Evolutionary conservation across 2,888 invertebrate genomes (phyloP), one percentile per base, ranked within the genome.

Genomic region (Patella ulyssiponensis): DNA sequence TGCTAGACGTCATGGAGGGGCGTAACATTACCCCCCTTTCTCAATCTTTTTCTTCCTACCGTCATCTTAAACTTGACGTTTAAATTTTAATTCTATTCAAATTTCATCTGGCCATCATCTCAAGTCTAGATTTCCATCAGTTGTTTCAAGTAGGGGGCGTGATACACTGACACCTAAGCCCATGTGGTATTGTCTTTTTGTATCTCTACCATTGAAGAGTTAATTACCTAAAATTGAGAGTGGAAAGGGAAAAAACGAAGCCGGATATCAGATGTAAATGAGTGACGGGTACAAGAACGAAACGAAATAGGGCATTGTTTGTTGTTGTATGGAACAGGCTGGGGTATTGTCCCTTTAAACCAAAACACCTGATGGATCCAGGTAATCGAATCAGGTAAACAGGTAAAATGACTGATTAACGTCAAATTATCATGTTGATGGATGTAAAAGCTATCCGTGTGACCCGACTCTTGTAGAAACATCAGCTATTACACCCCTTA

Each of bases 231-330:
- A 64, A 64, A 64, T 64, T 64, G 23, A 23, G 64, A 64, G 23
- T 9, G 64, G 64, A 64, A 64, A 64, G 64, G 64, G 44, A 64
- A 64, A 64, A 64, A 64, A 64, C 64, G 64, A 23, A 23, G 64
- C 64, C 64, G 64, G 64, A 64, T 64, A 64, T 64, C 64, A 64
- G 64, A 64, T 64, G 64, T 64, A 64, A 64, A 64, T 64, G 64
- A 64, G 64, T 64, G 64, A 64, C 64, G 64, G 64, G 64, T 64
- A 64, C 64, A 64, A 64, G 64, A 23, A 23, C 64, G 64, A 64
- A 64, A 64, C 64, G 64, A 64, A 64, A 64, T 64, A 23, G 23
- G 64, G 64, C 15, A 64, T 64, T 64, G 64, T 64, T 23, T 64
- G 64, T 64, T 64, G 23, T 64, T 64, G 64, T 64, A 64, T 64